Evolutionary conservation across 2,888 invertebrate genomes (phyloP).

Genomic region (Coelogynopora nodosa): DNA sequence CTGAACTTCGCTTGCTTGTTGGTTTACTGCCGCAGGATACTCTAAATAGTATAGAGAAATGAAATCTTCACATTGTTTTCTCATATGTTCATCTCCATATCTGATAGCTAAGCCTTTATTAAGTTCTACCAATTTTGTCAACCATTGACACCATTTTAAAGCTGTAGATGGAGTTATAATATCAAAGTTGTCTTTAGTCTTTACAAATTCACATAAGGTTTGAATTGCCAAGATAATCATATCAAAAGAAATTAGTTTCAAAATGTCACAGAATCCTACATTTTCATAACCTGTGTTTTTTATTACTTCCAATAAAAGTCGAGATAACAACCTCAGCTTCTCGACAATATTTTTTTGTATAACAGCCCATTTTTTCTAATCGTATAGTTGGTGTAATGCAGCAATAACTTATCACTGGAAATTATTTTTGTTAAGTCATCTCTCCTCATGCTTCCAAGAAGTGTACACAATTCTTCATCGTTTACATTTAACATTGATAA

Average conservation of each 20-base stretch:
- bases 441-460: no score
- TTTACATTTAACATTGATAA: no score
- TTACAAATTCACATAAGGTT: neutral
- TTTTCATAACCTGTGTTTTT: neutral
- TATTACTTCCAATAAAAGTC: neutral
- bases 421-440: no score
- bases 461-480: no score
- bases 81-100: neutral
- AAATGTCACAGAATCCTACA: no score
- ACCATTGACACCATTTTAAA: neutral
- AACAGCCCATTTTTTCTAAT: neutral
- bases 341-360: neutral
- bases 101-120: neutral
- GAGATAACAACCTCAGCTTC: neutral
- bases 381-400: neutral
- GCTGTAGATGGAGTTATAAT: neutral
- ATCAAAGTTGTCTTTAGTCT: no score
- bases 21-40: neutral
- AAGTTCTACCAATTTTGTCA: neutral
- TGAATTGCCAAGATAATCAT: neutral
- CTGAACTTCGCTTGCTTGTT: neutral
- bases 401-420: neutral
- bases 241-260: neutral
- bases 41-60: neutral
- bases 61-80: constrained; percentile 15